phyloP scores from a whole-genome alignment of 2,888 invertebrate species.

The Callinectes sapidus region DNA sequence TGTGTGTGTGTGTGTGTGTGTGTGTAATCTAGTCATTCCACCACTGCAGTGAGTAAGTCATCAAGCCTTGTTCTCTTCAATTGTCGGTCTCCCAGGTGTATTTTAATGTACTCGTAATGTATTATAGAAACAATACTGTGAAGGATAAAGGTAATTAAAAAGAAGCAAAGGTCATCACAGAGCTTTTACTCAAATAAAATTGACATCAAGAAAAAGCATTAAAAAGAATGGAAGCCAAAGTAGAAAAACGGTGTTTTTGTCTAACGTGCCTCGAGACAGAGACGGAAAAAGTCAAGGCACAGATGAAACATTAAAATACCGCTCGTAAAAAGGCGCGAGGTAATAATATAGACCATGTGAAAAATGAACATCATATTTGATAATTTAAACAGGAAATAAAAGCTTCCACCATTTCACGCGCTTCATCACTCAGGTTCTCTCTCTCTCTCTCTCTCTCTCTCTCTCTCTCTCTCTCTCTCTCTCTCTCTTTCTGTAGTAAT shows the following conservation, averaged over 20 bases:
- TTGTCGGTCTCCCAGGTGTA: neutral
- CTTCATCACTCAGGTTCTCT: neutral
- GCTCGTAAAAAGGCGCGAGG: neutral
- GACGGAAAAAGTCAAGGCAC: neutral
- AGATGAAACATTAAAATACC: neutral
- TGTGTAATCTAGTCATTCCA: neutral
- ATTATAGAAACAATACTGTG: neutral
- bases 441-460: neutral
- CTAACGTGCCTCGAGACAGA: neutral
- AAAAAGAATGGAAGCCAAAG: neutral
- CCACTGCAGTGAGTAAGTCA: neutral
- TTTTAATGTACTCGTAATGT: neutral
- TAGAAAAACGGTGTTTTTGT: neutral
- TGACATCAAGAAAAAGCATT: neutral
- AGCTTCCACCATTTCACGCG: neutral
- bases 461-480: neutral
- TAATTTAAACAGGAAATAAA: neutral
- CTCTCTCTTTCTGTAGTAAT: neutral
- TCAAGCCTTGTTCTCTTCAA: neutral
- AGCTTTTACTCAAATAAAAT: neutral
- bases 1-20: conserved; percentile 44
- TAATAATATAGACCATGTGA: conserved; percentile 5
- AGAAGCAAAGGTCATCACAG: neutral
- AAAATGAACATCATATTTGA: neutral
- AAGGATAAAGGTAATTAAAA: neutral